A percentile compares a stretch with the other conserved stretches of the same genome.
These are phyloP conservation scores for Catagonus wagneri DNA, from an alignment of 2,113 vertebrate species.

Conservation along the genomic window DNA sequence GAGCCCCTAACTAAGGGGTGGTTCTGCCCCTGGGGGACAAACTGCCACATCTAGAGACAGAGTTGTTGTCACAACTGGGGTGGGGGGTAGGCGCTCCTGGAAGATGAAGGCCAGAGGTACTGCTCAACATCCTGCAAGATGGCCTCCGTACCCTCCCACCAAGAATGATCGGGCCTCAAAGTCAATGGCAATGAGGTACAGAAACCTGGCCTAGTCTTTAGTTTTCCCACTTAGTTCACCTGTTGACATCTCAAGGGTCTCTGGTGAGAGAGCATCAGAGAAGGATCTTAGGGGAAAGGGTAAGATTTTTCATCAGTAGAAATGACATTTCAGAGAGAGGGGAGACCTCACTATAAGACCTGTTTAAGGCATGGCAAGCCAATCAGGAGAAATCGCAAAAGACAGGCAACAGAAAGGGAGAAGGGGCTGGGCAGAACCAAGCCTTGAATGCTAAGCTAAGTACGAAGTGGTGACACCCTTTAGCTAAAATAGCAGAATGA, in stretches of 20 bases:
- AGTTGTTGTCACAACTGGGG: background rate
- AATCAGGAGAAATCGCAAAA: background rate
- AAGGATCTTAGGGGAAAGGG: background rate
- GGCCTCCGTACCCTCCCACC: background rate
- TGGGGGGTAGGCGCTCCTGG: background rate
- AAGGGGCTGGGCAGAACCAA: background rate
- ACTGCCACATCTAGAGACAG: background rate
- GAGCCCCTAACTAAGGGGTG: background rate
- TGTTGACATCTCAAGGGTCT: background rate
- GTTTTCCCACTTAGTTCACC: background rate
- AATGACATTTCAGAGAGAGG: background rate
- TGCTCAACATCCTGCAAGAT: background rate
- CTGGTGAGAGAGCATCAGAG: background rate
- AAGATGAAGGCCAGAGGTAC: background rate
- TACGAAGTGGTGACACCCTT: accelerated
- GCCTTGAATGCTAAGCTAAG: background rate
- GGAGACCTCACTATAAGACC: background rate
- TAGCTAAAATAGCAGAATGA: background rate
- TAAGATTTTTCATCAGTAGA: background rate
- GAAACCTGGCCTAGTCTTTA: background rate
- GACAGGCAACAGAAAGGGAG: background rate
- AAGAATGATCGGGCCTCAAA: too few species aligned
- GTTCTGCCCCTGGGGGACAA: background rate
- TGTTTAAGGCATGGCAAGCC: background rate
- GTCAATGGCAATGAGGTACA: background rate